Percentiles rank a stretch among this genome's conserved stretches.
Conservation (phyloP, 30 jellyfish, hydroid and myxozoan species). For the Clytia hemisphaerica region DNA sequence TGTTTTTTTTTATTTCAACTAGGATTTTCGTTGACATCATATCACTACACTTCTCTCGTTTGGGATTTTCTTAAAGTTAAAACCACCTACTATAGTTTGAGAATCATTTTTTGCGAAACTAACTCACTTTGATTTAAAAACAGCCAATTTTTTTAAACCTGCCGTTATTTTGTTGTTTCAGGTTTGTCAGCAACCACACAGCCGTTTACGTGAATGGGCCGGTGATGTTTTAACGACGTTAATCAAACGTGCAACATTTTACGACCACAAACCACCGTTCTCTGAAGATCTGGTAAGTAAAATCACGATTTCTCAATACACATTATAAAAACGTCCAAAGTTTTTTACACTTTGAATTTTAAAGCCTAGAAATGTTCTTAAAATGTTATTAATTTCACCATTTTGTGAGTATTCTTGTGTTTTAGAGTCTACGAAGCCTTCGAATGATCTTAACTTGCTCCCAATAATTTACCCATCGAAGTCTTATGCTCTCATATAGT, state of each 20-base stretch:
- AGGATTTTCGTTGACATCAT: no score
- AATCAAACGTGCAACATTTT: constrained; percentile 60
- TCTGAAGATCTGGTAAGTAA: constrained; percentile 67
- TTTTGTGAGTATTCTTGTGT: no score
- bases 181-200: constrained; percentile 95
- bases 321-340: background rate
- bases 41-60: no score
- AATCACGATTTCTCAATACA: background rate
- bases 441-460: no score
- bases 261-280: constrained; percentile 53
- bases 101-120: background rate
- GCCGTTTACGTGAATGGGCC: constrained; percentile 87
- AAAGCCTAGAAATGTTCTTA: no score
- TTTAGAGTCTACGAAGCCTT: no score
- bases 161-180: background rate
- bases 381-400: no score
- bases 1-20: no score
- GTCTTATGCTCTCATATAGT: no score
- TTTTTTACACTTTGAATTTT: no score
- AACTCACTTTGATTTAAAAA: background rate
- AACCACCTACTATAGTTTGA: background rate
- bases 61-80: background rate
- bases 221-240: constrained; percentile 88
- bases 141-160: background rate
- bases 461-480: no score